These are phyloP conservation scores for Rhagonycha fulva DNA, from an alignment of 2,888 invertebrate genomes.

Conservation along the genomic window DNA sequence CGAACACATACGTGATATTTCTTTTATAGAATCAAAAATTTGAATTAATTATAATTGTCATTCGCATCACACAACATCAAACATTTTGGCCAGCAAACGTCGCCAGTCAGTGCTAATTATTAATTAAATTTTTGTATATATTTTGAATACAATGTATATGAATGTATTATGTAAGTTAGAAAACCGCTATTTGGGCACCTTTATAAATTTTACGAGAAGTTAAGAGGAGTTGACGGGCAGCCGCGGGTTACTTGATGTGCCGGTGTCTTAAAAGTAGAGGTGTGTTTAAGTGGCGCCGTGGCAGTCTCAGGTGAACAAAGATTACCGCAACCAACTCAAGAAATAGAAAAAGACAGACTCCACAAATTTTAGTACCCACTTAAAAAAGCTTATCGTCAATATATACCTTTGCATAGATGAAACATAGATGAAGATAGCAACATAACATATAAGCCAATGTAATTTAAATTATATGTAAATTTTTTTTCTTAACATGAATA, in stretches of 20 bases:
- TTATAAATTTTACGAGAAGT: conserved; percentile 24
- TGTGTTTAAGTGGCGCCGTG: conserved; percentile 54
- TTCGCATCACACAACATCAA: neutral
- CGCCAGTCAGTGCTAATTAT: neutral
- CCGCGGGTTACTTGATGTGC: conserved; percentile 40
- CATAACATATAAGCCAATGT: neutral
- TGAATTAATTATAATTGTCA: neutral
- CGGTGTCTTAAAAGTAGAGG: conserved; percentile 50
- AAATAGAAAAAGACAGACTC: conserved; percentile 12
- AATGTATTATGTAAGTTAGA: conserved; percentile 4
- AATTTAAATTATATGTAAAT: conserved; percentile 16
- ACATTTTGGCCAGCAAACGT: neutral
- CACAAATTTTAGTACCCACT: conserved; percentile 19
- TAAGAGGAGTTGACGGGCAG: conserved; percentile 33
- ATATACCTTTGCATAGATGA: conserved; percentile 4
- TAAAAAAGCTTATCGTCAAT: conserved; percentile 22
- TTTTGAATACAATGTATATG: neutral
- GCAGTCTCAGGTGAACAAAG: conserved; percentile 46
- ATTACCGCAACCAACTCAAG: conserved; percentile 22
- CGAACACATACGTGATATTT: neutral
- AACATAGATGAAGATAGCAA: conserved; percentile 12
- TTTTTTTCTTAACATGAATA: conserved; percentile 5
- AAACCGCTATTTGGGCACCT: conserved; percentile 23
- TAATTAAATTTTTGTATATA: neutral
- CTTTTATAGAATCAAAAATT: neutral